Evolutionary conservation across 2,888 invertebrate species (phyloP).

Genomic region (Incurvaria masculella): DNA sequence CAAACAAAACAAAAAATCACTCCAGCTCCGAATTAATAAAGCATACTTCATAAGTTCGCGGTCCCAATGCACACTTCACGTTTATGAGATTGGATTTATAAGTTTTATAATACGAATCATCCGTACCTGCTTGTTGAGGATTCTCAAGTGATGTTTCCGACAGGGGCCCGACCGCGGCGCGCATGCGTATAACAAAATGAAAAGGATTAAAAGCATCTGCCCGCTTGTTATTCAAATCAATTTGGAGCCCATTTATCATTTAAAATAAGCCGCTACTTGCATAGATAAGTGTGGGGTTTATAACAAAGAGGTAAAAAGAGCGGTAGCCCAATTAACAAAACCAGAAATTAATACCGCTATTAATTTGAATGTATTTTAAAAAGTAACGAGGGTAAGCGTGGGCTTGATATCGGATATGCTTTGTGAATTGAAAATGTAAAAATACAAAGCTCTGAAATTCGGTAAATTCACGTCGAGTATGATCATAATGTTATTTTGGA

Average conservation of each 20-base stretch:
- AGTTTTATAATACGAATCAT: conserved; percentile 34
- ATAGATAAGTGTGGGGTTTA: conserved; percentile 51
- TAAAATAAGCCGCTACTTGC: conserved; percentile 50
- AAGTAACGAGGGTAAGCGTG: neutral
- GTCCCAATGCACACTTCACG: neutral
- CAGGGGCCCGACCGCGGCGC: conserved; percentile 47
- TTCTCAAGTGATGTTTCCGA: conserved; percentile 55
- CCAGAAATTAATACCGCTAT: conserved; percentile 31
- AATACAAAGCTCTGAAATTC: no score
- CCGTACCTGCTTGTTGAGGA: conserved; percentile 33
- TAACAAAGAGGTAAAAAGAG: conserved; percentile 45
- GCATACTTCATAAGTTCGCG: neutral
- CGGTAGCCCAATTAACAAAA: conserved; percentile 46
- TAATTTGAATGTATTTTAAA: neutral
- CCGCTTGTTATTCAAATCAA: conserved; percentile 57
- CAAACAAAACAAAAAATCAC: neutral
- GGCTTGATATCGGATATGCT: no score
- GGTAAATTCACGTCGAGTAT: no score
- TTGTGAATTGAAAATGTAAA: no score
- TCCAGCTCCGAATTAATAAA: neutral
- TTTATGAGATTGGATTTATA: neutral
- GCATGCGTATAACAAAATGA: conserved; percentile 57
- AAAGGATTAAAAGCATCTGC: conserved; percentile 58
- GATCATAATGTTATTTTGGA: conserved; percentile 19
- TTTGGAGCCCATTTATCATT: conserved; percentile 55